Percentiles rank a stretch among this genome's conserved stretches.
These are phyloP conservation scores for Drosophila pachea DNA, from an alignment of 1,140 invertebrate genomes.

Conservation along the genomic window DNA sequence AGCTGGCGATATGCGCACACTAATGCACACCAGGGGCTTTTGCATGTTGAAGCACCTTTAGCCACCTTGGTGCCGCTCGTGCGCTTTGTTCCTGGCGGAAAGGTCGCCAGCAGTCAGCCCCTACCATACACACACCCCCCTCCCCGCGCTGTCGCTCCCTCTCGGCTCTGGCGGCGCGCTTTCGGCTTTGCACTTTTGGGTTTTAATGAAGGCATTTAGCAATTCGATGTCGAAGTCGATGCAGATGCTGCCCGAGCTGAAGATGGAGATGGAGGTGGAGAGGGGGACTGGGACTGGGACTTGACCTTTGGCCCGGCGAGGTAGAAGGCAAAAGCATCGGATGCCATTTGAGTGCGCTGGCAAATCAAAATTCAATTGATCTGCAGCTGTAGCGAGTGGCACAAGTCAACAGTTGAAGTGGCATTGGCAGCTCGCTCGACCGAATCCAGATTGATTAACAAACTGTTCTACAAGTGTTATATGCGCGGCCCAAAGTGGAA, in stretches of 20 bases:
- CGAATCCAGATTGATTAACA: neutral
- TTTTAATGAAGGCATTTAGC: constrained; percentile 52
- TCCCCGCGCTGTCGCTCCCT: neutral
- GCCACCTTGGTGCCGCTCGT: constrained; percentile 28
- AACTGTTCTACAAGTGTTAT: constrained; percentile 6
- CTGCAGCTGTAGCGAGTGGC: neutral
- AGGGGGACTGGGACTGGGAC: neutral
- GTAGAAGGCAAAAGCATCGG: constrained; percentile 3
- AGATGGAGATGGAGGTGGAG: neutral
- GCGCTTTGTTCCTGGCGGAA: constrained; percentile 37
- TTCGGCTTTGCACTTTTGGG: constrained; percentile 29
- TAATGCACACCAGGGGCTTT: constrained; percentile 37
- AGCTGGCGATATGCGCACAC: constrained; percentile 6
- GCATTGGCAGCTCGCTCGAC: constrained; percentile 1
- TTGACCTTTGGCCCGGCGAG: constrained; percentile 30
- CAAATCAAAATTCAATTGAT: constrained; percentile 23
- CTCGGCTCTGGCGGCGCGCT: neutral
- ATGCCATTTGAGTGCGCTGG: constrained; percentile 10
- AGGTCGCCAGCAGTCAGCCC: constrained; percentile 21
- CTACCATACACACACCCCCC: neutral
- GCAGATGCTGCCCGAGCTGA: neutral
- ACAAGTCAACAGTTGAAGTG: constrained; percentile 17
- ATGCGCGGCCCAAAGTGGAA: no score
- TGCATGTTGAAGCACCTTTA: constrained; percentile 21
- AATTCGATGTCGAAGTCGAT: constrained; percentile 15